Evolutionary conservation across 2,888 invertebrate genomes (phyloP).

Genomic region (Cephus sareptanus): DNA sequence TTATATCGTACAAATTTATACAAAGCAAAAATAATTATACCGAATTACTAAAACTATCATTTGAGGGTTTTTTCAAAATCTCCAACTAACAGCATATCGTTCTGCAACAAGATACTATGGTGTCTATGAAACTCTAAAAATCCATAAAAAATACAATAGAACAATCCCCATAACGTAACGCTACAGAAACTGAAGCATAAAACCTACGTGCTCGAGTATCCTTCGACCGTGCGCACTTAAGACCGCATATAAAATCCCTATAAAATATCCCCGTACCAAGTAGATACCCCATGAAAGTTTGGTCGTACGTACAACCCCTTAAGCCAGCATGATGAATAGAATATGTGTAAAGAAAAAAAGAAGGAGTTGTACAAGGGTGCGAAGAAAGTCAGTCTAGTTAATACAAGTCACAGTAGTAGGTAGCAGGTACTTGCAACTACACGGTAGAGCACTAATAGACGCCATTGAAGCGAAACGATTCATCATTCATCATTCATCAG

Average conservation of each 20-base stretch:
- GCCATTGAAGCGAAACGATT: background rate
- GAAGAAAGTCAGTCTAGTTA: background rate
- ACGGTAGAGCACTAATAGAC: too few species aligned
- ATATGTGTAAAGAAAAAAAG: background rate
- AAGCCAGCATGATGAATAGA: background rate
- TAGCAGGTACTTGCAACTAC: background rate
- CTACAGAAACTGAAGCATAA: background rate
- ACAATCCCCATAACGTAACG: background rate
- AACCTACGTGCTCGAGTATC: background rate
- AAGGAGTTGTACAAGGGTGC: background rate
- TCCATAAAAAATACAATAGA: background rate
- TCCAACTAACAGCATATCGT: background rate
- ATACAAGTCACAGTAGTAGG: background rate
- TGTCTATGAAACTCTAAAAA: background rate
- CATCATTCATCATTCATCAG: conserved; percentile 27
- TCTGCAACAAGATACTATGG: background rate
- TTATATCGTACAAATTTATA: background rate
- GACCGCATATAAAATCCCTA: background rate
- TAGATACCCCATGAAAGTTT: background rate
- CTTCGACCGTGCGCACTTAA: background rate
- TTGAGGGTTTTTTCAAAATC: background rate
- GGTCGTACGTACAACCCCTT: background rate
- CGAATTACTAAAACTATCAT: background rate
- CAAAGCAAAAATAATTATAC: background rate
- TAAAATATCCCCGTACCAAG: background rate